Evolutionary conservation across 2,797 vertebrate genomes (phyloP).

Genomic region (Sebastes paucispinis): DNA sequence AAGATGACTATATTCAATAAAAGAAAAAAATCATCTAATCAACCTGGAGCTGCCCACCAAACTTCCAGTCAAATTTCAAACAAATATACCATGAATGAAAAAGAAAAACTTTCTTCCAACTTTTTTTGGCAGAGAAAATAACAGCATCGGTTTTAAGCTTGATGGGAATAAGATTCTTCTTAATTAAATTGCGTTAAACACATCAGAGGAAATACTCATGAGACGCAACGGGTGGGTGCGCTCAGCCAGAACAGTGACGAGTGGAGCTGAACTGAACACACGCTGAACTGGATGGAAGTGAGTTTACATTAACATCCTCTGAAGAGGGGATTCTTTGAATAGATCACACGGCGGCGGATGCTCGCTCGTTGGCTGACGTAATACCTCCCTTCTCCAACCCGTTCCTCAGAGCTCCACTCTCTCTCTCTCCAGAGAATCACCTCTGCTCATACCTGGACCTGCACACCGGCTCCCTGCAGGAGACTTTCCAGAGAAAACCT

Average conservation of each 20-base stretch:
- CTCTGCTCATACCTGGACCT: conserved; percentile 36
- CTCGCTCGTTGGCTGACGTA: conserved; percentile 7
- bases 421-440: conserved; percentile 47
- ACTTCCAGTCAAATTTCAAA: not conserved
- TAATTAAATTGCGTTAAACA: conserved; percentile 45
- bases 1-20: not conserved
- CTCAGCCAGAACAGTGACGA: conserved; percentile 7
- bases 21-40: not conserved
- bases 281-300: conserved; percentile 1
- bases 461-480: conserved; percentile 25
- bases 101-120: conserved; percentile 5
- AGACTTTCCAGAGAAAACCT: conserved; percentile 17
- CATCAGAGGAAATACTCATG: conserved; percentile 13
- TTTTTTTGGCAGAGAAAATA: conserved; percentile 16
- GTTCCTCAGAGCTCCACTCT: conserved; percentile 3
- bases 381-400: conserved; percentile 2
- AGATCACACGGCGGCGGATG: conserved; percentile 16
- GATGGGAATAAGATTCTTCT: conserved; percentile 15
- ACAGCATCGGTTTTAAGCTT: conserved; percentile 12
- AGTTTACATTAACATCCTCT: conserved; percentile 39
- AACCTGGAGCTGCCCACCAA: not conserved
- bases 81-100: not conserved
- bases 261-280: not conserved
- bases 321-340: conserved; percentile 38
- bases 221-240: not conserved